Conservation (phyloP, 2,888 invertebrate genomes). For the Baronia brevicornis region DNA sequence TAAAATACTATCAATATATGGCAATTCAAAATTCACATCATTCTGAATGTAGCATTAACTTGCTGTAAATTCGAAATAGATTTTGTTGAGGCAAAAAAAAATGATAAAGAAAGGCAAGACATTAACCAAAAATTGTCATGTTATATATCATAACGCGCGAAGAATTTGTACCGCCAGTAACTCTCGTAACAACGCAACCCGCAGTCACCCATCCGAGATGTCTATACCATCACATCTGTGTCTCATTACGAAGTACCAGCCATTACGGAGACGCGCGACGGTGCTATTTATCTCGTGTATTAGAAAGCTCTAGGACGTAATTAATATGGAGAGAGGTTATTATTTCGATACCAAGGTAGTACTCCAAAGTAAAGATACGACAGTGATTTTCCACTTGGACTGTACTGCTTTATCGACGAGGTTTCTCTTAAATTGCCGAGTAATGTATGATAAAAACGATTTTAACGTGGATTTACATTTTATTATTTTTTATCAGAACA, state of each 20-base stretch:
- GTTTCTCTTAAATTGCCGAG: conserved; percentile 38
- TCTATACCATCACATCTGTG: conserved; percentile 33
- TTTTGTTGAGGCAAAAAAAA: too few species aligned
- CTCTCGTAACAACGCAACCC: conserved; percentile 35
- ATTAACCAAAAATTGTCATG: too few species aligned
- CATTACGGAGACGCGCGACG: conserved; percentile 37
- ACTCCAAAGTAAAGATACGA: conserved; percentile 39
- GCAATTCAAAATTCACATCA: too few species aligned
- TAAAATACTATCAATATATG: too few species aligned
- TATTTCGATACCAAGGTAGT: conserved; percentile 47
- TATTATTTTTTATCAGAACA: conserved; percentile 21
- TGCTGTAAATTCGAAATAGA: too few species aligned
- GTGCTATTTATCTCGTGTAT: conserved; percentile 48
- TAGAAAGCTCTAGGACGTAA: conserved; percentile 63
- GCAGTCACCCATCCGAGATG: conserved; percentile 45
- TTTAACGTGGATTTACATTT: conserved; percentile 18
- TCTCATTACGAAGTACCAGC: conserved; percentile 46
- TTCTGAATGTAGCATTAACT: too few species aligned
- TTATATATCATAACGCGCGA: conserved; percentile 22
- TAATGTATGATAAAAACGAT: conserved; percentile 37
- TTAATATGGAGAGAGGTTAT: conserved; percentile 68
- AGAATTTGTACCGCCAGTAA: conserved; percentile 24
- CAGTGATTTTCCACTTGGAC: conserved; percentile 39
- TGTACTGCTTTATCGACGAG: conserved; percentile 58
- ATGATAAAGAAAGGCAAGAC: conserved; percentile 13